Evolutionary conservation across 2,113 vertebrate species (phyloP).

Genomic region (Cavia aperea): DNA sequence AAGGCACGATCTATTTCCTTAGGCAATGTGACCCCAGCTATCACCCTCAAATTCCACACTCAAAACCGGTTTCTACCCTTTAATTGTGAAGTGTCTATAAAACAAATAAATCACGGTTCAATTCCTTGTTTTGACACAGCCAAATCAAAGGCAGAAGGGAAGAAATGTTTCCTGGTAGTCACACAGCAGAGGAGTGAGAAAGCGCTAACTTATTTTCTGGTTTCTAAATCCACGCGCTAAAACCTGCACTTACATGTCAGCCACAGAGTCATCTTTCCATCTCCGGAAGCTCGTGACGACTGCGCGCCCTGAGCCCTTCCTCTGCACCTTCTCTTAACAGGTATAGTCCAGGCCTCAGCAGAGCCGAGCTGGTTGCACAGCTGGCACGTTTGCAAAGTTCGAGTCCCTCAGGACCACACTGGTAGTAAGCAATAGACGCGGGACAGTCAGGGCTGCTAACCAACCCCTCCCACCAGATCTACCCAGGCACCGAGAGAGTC

Average conservation of each 20-base stretch:
- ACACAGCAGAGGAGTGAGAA: not conserved
- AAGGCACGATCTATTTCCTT: not conserved
- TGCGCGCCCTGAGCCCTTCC: not conserved
- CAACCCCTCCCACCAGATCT: not conserved
- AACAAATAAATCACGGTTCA: not conserved
- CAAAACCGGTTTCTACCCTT: not conserved
- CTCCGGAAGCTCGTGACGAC: not conserved
- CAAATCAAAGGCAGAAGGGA: not conserved
- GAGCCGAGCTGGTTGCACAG: not conserved
- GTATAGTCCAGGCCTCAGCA: not conserved
- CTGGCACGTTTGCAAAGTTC: too few relatives aligned
- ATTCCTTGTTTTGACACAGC: not conserved
- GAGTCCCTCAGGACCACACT: not conserved
- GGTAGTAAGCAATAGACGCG: not conserved
- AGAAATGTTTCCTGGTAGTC: not conserved
- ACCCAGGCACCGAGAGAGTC: not conserved
- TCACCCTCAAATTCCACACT: constrained; percentile 31
- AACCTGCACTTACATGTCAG: not conserved
- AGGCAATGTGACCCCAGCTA: not conserved
- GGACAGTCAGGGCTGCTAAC: not conserved
- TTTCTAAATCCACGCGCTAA: constrained; percentile 19
- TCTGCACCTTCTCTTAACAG: rapidly evolving
- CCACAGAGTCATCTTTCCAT: not conserved
- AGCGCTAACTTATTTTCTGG: not conserved
- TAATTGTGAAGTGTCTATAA: not conserved